Evolutionary conservation across 1,140 invertebrate genomes (phyloP).

Genomic region (Drosophila tsacasi): DNA sequence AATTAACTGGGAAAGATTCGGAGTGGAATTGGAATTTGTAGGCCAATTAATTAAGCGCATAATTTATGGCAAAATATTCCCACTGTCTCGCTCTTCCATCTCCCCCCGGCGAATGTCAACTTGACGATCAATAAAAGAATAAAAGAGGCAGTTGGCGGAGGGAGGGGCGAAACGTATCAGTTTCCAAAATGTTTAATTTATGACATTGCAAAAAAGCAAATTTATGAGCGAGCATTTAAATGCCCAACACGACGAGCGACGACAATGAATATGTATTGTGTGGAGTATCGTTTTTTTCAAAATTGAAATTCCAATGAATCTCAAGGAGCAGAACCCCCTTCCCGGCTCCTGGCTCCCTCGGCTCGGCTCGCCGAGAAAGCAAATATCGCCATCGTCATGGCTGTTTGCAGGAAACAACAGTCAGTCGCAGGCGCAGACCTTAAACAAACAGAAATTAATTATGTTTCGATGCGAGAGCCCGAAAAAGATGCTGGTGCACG

Average conservation of each 20-base stretch:
- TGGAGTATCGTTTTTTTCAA: constrained; percentile 41
- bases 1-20: constrained; percentile 68
- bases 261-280: constrained; percentile 76
- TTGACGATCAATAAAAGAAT: constrained; percentile 57
- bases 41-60: constrained; percentile 81
- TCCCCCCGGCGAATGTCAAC: constrained; percentile 41
- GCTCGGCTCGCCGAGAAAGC: constrained; percentile 33
- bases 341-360: constrained; percentile 4
- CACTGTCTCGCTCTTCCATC: constrained; percentile 6
- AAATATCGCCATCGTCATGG: constrained; percentile 60
- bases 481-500: constrained; percentile 22
- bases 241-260: constrained; percentile 58
- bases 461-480: constrained; percentile 74
- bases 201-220: constrained; percentile 71
- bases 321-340: constrained; percentile 58
- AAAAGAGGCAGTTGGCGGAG: constrained; percentile 10
- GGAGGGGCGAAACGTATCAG: constrained; percentile 59
- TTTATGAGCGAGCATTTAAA: constrained; percentile 78
- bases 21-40: constrained; percentile 56
- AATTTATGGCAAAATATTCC: constrained; percentile 73
- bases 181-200: constrained; percentile 83
- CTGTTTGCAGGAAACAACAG: constrained; percentile 69
- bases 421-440: constrained; percentile 70
- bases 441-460: constrained; percentile 85
- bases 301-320: constrained; percentile 79